Percentiles rank a stretch among this genome's conserved stretches.
Evolutionary conservation across 2,888 invertebrate species (phyloP).

Genomic region (Epistrophella euchroma): DNA sequence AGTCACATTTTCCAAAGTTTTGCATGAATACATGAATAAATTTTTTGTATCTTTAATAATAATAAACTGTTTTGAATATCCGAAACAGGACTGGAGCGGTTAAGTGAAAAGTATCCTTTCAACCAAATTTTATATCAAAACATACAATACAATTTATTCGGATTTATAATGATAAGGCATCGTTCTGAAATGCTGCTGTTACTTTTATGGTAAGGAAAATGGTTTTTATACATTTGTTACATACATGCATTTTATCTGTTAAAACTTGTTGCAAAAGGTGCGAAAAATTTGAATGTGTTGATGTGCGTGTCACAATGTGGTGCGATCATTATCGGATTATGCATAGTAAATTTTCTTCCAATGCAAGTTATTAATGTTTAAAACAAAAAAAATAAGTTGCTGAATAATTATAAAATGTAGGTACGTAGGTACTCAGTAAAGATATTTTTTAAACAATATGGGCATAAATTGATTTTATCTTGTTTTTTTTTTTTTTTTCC

Average conservation of each 20-base stretch:
- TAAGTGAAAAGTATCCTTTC: slow-evolving; percentile 6
- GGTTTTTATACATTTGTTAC: background rate
- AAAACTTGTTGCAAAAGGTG: background rate
- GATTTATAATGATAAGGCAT: slow-evolving; percentile 13
- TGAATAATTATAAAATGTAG: background rate
- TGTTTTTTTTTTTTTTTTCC: too few species aligned
- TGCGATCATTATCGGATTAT: background rate
- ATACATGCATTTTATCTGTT: background rate
- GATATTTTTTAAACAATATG: background rate
- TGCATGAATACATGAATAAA: background rate
- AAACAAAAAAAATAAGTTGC: background rate
- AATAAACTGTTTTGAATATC: background rate
- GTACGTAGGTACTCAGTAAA: background rate
- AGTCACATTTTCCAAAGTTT: background rate
- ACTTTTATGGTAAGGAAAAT: slow-evolving; percentile 24
- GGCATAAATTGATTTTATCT: background rate
- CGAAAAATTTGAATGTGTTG: background rate
- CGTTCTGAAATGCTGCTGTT: slow-evolving; percentile 20
- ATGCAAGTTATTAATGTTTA: background rate
- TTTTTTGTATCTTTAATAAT: background rate
- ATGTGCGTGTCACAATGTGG: background rate
- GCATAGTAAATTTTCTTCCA: background rate
- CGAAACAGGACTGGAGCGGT: background rate
- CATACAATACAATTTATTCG: background rate
- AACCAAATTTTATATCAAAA: background rate